These are phyloP conservation scores for Hyposoter dolosus DNA, from an alignment of 2,888 invertebrate species.

Conservation along the genomic window DNA sequence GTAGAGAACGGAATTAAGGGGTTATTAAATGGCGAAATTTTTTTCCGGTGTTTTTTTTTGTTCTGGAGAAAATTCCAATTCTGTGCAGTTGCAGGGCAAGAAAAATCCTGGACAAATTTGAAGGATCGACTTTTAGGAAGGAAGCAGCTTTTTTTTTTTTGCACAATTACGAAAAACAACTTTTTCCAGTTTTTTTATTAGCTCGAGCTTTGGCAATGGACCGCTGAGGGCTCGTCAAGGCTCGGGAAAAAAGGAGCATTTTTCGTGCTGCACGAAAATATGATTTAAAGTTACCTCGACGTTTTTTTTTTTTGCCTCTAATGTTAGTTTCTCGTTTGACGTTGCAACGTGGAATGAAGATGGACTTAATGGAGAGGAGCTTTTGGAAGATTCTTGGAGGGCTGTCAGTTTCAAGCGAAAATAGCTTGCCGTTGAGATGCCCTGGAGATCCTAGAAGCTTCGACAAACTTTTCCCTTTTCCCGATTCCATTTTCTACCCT, in stretches of 20 bases:
- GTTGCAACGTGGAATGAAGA: neutral
- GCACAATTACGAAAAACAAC: too few species aligned
- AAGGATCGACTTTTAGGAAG: neutral
- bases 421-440: neutral
- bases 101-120: neutral
- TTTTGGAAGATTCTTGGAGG: conserved; percentile 14
- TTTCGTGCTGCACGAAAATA: neutral
- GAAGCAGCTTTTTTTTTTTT: neutral
- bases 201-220: too few species aligned
- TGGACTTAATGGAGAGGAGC: conserved; percentile 11
- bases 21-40: neutral
- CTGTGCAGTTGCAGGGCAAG: neutral
- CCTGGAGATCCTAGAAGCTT: conserved; percentile 13
- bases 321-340: neutral
- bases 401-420: conserved; percentile 18
- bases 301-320: neutral
- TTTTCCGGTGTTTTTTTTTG: neutral
- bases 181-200: too few species aligned
- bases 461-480: conserved; percentile 15
- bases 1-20: conserved; percentile 5
- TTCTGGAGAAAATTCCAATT: neutral
- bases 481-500: neutral
- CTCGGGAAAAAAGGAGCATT: too few species aligned
- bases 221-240: too few species aligned
- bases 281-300: neutral